phyloP scores from a whole-genome alignment of 2,888 invertebrate genomes.

The Embidobia sp. region DNA sequence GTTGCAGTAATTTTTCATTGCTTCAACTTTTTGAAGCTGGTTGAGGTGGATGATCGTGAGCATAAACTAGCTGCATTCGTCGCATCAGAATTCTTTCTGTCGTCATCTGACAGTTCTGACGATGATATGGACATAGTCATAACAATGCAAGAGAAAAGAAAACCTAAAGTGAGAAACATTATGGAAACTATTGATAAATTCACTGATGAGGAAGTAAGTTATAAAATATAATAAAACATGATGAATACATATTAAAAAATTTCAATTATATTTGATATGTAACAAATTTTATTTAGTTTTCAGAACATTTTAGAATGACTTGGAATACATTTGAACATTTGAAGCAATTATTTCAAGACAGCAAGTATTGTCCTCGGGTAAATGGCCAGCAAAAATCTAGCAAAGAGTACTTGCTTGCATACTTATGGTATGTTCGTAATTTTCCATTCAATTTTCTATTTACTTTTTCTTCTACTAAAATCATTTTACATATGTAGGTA shows the following conservation, averaged over 20 bases:
- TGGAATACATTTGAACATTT: not conserved
- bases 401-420: too few relatives aligned
- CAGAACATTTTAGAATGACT: not conserved
- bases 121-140: not conserved
- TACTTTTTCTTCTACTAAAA: too few relatives aligned
- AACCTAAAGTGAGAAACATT: not conserved
- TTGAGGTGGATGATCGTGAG: too few relatives aligned
- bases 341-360: too few relatives aligned
- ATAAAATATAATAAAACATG: not conserved
- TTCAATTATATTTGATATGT: not conserved
- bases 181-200: not conserved
- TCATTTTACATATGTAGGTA: conserved; percentile 1
- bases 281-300: not conserved
- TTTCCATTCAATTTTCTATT: too few relatives aligned
- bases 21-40: too few relatives aligned
- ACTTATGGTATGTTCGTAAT: not conserved
- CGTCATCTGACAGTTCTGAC: conserved; percentile 2
- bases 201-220: not conserved
- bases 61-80: too few relatives aligned
- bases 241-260: too few relatives aligned
- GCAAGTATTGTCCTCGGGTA: too few relatives aligned
- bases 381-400: too few relatives aligned
- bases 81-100: not conserved
- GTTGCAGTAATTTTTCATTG: too few relatives aligned
- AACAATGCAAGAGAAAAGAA: not conserved